Conservation (phyloP, 2,113 vertebrate genomes). For the Lathamus discolor region DNA sequence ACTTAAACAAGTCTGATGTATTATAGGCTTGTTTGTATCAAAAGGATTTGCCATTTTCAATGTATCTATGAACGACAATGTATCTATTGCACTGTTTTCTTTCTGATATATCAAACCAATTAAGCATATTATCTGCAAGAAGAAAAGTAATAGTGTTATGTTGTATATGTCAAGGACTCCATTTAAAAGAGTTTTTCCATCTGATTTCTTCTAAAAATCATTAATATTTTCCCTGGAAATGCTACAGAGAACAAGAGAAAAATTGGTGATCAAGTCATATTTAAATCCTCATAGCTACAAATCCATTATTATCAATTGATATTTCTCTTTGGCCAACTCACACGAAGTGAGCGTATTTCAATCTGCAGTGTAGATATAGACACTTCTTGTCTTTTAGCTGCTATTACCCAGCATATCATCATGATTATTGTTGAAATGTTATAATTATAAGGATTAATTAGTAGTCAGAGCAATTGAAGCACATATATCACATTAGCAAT, state of each 20-base stretch:
- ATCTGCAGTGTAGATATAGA: background rate
- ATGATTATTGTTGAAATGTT: constrained; percentile 44
- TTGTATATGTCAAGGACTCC: background rate
- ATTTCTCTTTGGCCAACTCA: background rate
- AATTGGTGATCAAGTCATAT: background rate
- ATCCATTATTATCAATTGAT: background rate
- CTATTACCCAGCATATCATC: constrained; percentile 25
- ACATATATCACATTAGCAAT: constrained; percentile 28
- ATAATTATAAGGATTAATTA: constrained; percentile 69
- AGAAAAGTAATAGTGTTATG: background rate
- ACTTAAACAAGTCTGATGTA: background rate
- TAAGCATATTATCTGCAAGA: background rate
- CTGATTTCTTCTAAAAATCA: background rate
- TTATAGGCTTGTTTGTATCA: background rate
- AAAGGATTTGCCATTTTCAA: background rate
- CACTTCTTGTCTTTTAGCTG: constrained; percentile 8
- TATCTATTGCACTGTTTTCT: background rate
- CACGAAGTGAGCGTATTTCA: background rate
- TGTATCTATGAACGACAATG: background rate
- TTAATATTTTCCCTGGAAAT: background rate
- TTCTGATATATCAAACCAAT: background rate
- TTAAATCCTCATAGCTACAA: background rate
- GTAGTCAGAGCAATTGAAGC: constrained; percentile 48
- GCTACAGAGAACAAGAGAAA: background rate
- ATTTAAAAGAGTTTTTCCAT: background rate